Conservation (phyloP, 2,888 invertebrate species). For the Eupithecia vulgata region DNA sequence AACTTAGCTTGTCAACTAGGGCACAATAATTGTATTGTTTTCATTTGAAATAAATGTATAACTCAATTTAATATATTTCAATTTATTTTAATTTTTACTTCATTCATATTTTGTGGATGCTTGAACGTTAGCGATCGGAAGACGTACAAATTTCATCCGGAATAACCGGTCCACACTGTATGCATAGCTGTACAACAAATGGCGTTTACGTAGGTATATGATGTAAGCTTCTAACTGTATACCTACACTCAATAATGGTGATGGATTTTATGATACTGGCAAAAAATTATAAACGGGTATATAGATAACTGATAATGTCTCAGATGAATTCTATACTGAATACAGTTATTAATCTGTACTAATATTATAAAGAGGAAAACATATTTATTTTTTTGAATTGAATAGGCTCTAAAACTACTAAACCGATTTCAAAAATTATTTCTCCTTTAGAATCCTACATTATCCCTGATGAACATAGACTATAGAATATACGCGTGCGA, state of each 20-base stretch:
- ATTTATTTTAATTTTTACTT: conserved; percentile 2
- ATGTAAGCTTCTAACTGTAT: conserved; percentile 47
- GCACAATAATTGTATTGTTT: too few relatives aligned
- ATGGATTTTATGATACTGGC: conserved; percentile 31
- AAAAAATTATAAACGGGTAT: conserved; percentile 11
- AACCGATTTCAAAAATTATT: too few relatives aligned
- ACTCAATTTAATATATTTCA: too few relatives aligned
- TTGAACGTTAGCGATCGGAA: conserved; percentile 41
- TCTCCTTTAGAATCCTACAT: too few relatives aligned
- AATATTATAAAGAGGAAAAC: too few relatives aligned
- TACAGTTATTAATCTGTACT: too few relatives aligned
- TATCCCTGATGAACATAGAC: too few relatives aligned
- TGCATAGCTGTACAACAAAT: conserved; percentile 41
- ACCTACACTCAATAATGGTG: conserved; percentile 34
- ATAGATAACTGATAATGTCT: conserved; percentile 13
- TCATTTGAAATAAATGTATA: too few relatives aligned
- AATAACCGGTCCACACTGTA: conserved; percentile 42
- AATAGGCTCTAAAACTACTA: too few relatives aligned
- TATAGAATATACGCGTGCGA: too few relatives aligned
- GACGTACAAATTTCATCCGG: conserved; percentile 48
- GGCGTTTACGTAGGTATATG: conserved; percentile 40
- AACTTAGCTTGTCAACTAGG: too few relatives aligned
- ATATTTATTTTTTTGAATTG: too few relatives aligned
- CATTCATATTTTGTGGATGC: conserved; percentile 44
- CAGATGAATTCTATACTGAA: not conserved